Evolutionary conservation across 2,797 vertebrate genomes (phyloP).

Genomic region (Pangasius mekongensis): DNA sequence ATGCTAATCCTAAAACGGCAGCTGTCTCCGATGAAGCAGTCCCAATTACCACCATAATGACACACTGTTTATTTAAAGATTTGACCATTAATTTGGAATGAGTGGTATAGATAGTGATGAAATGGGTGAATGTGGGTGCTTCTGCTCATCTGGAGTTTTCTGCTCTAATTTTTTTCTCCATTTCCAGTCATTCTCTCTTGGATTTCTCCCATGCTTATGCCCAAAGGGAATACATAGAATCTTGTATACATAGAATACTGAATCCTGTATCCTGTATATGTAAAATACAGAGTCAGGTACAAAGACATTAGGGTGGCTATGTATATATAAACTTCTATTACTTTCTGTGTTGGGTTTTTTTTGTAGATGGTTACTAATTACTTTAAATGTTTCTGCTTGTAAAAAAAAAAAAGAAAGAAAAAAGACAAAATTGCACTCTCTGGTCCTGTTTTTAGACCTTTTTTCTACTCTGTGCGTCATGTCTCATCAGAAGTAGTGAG

Average conservation of each 20-base stretch:
- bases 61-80: not conserved
- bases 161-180: not conserved
- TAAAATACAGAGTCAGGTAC: not conserved
- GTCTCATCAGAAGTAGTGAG: slow-evolving; percentile 38
- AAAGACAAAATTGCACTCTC: not conserved
- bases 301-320: not conserved
- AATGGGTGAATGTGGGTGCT: not conserved
- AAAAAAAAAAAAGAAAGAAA: not conserved
- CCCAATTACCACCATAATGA: not conserved
- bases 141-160: not conserved
- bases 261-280: not conserved
- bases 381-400: not conserved
- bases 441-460: not conserved
- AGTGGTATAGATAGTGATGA: not conserved
- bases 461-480: not conserved
- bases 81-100: not conserved
- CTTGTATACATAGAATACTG: too few relatives aligned
- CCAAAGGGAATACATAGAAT: not conserved
- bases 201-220: not conserved
- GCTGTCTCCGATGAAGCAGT: not conserved
- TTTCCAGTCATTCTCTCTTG: not conserved
- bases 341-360: not conserved
- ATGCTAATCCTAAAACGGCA: not conserved
- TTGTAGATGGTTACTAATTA: not conserved
- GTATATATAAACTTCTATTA: not conserved